These are phyloP conservation scores for Norana najaformis DNA, from an alignment of 2,888 invertebrate species.

Conservation along the genomic window DNA sequence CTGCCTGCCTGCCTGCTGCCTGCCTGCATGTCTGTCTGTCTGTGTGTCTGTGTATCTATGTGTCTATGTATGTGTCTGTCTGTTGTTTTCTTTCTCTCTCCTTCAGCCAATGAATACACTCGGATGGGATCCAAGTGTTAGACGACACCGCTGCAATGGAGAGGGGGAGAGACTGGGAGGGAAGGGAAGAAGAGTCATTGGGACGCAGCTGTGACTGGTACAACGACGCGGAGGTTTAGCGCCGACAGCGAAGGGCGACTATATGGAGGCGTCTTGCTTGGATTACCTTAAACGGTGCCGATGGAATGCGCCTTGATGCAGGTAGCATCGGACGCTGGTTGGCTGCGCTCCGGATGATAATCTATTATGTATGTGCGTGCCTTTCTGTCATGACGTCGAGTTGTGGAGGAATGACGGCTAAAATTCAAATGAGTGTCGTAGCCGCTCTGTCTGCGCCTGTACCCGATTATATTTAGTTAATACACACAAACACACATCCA, in stretches of 20 bases:
- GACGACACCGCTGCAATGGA: neutral
- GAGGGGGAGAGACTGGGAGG: neutral
- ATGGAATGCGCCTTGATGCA: conserved; percentile 1
- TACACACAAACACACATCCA: too few relatives aligned
- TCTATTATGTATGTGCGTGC: conserved; percentile 5
- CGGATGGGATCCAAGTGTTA: neutral
- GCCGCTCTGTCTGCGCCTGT: neutral
- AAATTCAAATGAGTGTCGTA: neutral
- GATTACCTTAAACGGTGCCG: neutral
- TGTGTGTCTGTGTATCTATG: neutral
- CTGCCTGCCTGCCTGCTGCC: too few relatives aligned
- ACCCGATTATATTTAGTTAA: too few relatives aligned
- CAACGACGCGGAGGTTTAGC: neutral
- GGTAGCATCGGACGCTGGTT: neutral
- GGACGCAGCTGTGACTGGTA: neutral
- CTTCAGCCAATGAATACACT: neutral
- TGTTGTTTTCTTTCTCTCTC: neutral
- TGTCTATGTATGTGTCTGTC: too few relatives aligned
- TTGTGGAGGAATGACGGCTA: neutral
- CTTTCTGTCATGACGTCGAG: neutral
- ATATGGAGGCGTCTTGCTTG: neutral
- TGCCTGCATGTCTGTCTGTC: too few relatives aligned
- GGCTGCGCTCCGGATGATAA: neutral
- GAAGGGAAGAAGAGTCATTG: neutral
- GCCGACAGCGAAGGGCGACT: too few relatives aligned